Base-by-base conservation (phyloP, 2,888 invertebrate species). In the Biston stratarius region DNA sequence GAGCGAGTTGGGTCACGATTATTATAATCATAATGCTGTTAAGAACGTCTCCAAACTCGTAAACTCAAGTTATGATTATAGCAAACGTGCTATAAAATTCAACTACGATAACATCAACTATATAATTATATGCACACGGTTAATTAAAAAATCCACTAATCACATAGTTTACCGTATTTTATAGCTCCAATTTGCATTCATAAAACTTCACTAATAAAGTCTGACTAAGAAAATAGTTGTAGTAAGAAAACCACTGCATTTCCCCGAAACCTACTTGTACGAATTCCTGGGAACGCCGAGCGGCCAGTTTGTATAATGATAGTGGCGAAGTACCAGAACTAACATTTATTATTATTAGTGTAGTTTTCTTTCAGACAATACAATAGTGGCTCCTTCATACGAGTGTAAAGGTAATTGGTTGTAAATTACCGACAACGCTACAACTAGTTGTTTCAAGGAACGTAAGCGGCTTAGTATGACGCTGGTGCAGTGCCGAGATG, bases 401-500 rank as follows among this genome's bases (percentile, higher is more conserved):
- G 14, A 40, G 0, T 40, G 2, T 38, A 12, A 6, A 40, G 44
- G n/a, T 33, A 56, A 56, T 3, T 38, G 15, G 6, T 38, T 6
- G 38, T 24, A 14, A 44, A 36, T 53, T 38, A 51, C 38, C 38
- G 38, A 38, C 38, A 38, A 48, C 34, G 52, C 38, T 2, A 38
- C 38, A 38, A 48, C 34, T 45, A 51, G 47, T 45, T 33, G 45
- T 63, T 70, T 67, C 40, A 42, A 74, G 79, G 74, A 77, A 80
- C 81, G 78, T 85, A 87, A 90, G 86, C 86, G 79, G 83, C 84
- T 88, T 86, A 82, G 77, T 81, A 78, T 79, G 80, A 81, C 78
- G 73, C 76, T 74, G 75, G 74, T 75, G 69, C 40, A 45, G 61
- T 65, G 61, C 62, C 63, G 69, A 69, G 69, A 65, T 69, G 49